These are phyloP conservation scores for Aphelinus certus DNA, from an alignment of 1,140 invertebrate genomes.

Conservation along the genomic window DNA sequence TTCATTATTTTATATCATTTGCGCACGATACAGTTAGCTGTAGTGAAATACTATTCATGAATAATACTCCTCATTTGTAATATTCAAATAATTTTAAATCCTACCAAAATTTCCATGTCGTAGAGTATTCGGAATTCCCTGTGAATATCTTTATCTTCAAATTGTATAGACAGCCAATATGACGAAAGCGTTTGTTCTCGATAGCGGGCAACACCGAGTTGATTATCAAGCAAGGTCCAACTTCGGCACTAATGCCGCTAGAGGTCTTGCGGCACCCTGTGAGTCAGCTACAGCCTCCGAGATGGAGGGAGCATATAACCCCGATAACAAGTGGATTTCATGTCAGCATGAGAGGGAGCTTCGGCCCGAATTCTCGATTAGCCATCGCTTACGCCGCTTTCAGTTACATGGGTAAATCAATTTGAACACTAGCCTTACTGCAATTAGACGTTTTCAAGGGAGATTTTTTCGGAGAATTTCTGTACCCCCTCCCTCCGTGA, in stretches of 20 bases:
- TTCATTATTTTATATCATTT: no score
- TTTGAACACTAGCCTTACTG: not conserved
- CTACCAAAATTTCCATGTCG: no score
- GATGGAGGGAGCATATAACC: slow-evolving; percentile 70
- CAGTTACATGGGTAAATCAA: slow-evolving; percentile 72
- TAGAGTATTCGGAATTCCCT: not conserved
- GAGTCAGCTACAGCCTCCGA: slow-evolving; percentile 63
- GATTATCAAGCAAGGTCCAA: slow-evolving; percentile 73
- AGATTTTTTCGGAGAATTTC: no score
- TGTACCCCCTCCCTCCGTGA: no score
- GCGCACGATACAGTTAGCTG: no score
- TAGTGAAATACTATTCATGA: no score
- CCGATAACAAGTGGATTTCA: slow-evolving; percentile 75
- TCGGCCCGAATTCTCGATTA: slow-evolving; percentile 71
- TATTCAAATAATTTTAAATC: no score
- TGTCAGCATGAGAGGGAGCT: slow-evolving; percentile 73
- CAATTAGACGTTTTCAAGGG: no score
- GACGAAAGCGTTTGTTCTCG: no score
- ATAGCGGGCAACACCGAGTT: slow-evolving; percentile 70
- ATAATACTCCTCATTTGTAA: no score
- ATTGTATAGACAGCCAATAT: no score
- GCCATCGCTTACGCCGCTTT: slow-evolving; percentile 80
- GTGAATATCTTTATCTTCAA: not conserved
- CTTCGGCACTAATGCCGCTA: slow-evolving; percentile 71
- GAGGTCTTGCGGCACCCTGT: slow-evolving; percentile 69